These are phyloP conservation scores for Theretra japonica DNA, from an alignment of 2,888 invertebrate genomes.

Conservation along the genomic window DNA sequence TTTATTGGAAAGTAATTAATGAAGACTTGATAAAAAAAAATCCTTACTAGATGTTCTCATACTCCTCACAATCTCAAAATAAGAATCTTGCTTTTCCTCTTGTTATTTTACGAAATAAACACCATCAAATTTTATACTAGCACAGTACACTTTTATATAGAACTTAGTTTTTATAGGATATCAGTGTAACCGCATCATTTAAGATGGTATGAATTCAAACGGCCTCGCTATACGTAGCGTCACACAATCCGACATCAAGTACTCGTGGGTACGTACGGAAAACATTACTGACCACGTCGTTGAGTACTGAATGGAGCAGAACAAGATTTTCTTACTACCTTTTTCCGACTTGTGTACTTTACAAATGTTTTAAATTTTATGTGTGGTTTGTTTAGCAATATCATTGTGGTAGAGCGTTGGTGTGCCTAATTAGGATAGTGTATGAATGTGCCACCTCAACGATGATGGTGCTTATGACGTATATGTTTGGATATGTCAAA, in stretches of 20 bases:
- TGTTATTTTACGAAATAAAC: background rate
- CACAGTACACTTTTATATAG: no score
- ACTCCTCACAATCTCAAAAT: no score
- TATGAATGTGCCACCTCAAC: no score
- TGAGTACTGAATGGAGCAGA: constrained; percentile 28
- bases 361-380: constrained; percentile 1
- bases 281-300: constrained; percentile 22
- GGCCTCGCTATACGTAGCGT: constrained; percentile 1
- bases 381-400: background rate
- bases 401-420: background rate
- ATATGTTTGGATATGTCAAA: no score
- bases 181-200: constrained; percentile 17
- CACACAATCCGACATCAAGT: constrained; percentile 20
- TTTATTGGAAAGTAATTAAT: no score
- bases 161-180: constrained; percentile 10
- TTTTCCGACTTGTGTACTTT: constrained; percentile 9
- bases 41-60: no score
- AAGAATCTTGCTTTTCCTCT: background rate
- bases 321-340: constrained; percentile 20
- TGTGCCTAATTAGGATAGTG: no score
- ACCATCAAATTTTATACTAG: background rate
- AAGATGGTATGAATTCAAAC: constrained; percentile 5
- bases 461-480: no score
- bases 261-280: constrained; percentile 15
- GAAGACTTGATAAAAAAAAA: no score